Conservation (phyloP, 92 coral and sea anemone genomes). For the Pocillopora meandrina region DNA sequence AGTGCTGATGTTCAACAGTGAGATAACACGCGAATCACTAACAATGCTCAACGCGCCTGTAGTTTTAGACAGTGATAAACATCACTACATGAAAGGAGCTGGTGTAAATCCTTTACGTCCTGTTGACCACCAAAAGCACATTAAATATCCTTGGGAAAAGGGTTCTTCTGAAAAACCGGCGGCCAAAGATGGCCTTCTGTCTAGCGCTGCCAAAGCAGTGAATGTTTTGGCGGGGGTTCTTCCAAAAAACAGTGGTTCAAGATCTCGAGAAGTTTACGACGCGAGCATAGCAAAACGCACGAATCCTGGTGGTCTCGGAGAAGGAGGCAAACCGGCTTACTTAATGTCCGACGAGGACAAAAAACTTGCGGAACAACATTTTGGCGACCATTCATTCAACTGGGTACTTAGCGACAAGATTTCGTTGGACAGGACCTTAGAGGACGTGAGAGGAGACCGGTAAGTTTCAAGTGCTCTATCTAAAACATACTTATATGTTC, state of each 20-base stretch:
- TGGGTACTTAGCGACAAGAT: constrained; percentile 95
- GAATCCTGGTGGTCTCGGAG: constrained; percentile 86
- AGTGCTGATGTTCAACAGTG: constrained; percentile 88
- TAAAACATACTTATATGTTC: background rate
- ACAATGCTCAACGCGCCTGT: constrained; percentile 96
- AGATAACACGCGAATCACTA: constrained; percentile 88
- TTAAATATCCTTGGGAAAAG: constrained; percentile 96
- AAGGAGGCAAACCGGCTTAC: constrained; percentile 89
- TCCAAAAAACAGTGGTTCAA: constrained; percentile 56
- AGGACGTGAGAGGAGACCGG: constrained; percentile 90
- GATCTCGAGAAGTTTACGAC: constrained; percentile 75
- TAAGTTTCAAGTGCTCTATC: constrained; percentile 39
- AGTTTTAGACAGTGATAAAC: constrained; percentile 66
- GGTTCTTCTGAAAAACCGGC: constrained; percentile 31
- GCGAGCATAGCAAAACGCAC: constrained; percentile 81
- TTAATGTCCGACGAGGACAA: constrained; percentile 82
- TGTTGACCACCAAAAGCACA: constrained; percentile 73
- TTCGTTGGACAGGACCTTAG: constrained; percentile 90
- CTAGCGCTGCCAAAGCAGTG: constrained; percentile 72
- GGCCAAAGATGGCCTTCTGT: constrained; percentile 50
- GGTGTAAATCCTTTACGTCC: constrained; percentile 93
- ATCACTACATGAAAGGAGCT: constrained; percentile 89
- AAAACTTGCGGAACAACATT: constrained; percentile 80
- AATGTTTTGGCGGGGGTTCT: constrained; percentile 61
- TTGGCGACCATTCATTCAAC: constrained; percentile 95